Conservation (phyloP, 2,888 invertebrate genomes). For the Polymixis lichenea region DNA sequence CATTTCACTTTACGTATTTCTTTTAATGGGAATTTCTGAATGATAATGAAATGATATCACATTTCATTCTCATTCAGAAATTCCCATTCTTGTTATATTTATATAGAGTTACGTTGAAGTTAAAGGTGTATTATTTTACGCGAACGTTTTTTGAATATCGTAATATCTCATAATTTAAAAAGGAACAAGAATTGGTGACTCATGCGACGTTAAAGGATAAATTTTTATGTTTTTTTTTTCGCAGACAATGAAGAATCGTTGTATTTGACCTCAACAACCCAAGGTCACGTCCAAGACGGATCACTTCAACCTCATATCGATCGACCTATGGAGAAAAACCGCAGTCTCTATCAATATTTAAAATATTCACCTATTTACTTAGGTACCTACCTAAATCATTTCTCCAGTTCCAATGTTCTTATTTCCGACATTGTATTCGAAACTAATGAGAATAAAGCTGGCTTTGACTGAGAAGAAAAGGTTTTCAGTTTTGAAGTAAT, state of each 20-base stretch:
- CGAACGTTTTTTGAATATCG: neutral
- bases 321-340: neutral
- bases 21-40: constrained; percentile 8
- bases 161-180: neutral
- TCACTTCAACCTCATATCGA: constrained; percentile 15
- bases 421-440: neutral
- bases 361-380: constrained; percentile 2
- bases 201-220: neutral
- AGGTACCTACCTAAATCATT: neutral
- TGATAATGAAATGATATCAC: neutral
- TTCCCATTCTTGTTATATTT: too few species aligned
- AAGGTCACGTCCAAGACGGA: constrained; percentile 2
- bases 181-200: neutral
- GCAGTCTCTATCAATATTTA: neutral
- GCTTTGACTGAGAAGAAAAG: neutral
- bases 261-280: neutral
- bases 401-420: neutral
- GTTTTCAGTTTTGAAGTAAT: neutral
- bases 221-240: neutral
- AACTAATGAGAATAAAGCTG: neutral
- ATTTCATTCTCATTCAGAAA: constrained; percentile 3
- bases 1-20: constrained; percentile 24
- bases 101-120: neutral
- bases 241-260: neutral
- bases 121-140: constrained; percentile 16